A percentile compares a stretch with the other conserved stretches of the same genome.
Evolutionary conservation across 1,140 invertebrate genomes (phyloP).

Genomic region (Ganaspis sp.): DNA sequence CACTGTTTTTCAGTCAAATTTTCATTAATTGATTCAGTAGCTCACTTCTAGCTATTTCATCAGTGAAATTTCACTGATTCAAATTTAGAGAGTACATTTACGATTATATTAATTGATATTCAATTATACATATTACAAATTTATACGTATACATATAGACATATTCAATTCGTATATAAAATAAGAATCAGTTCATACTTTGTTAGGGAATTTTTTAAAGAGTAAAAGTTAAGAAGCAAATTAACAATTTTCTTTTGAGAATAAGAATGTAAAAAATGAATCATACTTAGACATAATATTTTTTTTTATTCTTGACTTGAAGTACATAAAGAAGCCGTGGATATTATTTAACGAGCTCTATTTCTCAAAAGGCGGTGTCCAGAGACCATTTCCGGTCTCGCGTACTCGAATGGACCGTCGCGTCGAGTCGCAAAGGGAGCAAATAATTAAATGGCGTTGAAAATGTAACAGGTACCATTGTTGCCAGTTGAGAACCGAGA

Average conservation of each 20-base stretch:
- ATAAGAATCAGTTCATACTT: no score
- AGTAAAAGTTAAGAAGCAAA: background rate
- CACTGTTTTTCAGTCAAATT: no score
- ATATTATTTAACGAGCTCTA: conserved; percentile 22
- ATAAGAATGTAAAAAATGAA: background rate
- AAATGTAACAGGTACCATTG: conserved; percentile 49
- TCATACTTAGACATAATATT: background rate
- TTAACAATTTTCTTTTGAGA: background rate
- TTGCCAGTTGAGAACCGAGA: conserved; percentile 31
- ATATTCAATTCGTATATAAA: no score
- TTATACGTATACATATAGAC: no score
- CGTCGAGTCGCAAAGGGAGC: conserved; percentile 18
- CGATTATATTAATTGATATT: no score
- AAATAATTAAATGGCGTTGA: conserved; percentile 56
- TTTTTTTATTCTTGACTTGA: background rate
- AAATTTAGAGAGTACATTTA: no score
- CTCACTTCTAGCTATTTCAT: no score
- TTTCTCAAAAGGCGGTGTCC: conserved; percentile 19
- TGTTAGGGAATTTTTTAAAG: no score
- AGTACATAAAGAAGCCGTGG: background rate
- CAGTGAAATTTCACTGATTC: no score
- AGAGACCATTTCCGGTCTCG: conserved; percentile 24
- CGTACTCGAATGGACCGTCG: conserved; percentile 10
- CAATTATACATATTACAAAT: no score
- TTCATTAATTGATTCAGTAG: no score